phyloP scores from a whole-genome alignment of 2,888 invertebrate species.

The Liodrosophila aerea region DNA sequence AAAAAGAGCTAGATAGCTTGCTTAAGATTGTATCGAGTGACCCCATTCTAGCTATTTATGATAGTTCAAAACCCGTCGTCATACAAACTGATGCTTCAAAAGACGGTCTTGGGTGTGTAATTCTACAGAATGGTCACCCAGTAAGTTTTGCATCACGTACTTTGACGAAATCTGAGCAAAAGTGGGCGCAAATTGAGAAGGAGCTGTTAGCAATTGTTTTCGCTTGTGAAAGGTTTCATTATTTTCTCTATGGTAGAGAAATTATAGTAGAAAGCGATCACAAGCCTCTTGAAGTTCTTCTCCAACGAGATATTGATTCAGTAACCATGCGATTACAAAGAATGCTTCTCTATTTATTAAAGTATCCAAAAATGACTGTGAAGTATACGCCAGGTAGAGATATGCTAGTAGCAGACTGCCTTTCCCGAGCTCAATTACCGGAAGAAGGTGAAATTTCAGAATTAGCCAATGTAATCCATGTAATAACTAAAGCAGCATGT shows the following conservation, averaged over 20 bases:
- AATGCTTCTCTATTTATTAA: constrained; percentile 64
- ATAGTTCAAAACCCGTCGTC: too few relatives aligned
- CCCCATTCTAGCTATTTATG: too few relatives aligned
- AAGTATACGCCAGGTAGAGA: constrained; percentile 56
- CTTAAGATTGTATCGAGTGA: too few relatives aligned
- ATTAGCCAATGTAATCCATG: constrained; percentile 33
- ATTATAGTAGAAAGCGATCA: constrained; percentile 67
- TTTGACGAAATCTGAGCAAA: constrained; percentile 65
- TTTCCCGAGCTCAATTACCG: constrained; percentile 42
- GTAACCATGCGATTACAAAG: constrained; percentile 62
- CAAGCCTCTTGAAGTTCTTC: constrained; percentile 69
- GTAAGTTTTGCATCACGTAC: constrained; percentile 75
- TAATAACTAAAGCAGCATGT: constrained; percentile 8
- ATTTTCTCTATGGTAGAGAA: constrained; percentile 62
- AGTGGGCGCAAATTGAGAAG: constrained; percentile 70
- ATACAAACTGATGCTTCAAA: too few relatives aligned
- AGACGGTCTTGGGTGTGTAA: too few relatives aligned
- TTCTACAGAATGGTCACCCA: constrained; percentile 42
- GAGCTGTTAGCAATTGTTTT: constrained; percentile 48
- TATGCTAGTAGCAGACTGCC: constrained; percentile 39
- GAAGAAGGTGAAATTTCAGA: constrained; percentile 15
- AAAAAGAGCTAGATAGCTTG: constrained; percentile 26
- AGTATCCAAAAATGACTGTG: constrained; percentile 47
- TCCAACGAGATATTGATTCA: constrained; percentile 65
- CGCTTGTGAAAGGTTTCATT: constrained; percentile 74